Evolutionary conservation across 2,797 vertebrate genomes (phyloP), one percentile per base, ranked within the genome.

Genomic region (Threskiornis aethiopicus): DNA sequence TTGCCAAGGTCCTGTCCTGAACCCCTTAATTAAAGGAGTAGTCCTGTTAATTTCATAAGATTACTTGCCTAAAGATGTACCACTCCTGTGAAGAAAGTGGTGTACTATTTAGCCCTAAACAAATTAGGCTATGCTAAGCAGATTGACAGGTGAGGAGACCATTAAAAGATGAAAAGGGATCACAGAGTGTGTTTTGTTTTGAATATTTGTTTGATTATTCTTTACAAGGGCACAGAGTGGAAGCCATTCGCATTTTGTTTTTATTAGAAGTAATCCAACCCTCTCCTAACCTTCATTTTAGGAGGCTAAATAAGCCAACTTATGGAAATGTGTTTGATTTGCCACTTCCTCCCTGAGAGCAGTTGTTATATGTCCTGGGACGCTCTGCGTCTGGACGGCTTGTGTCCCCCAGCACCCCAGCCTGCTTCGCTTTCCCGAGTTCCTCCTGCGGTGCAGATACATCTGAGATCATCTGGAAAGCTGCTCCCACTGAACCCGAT

Each of bases 71-170:
- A 67, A 92, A 64, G 87, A 59, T 0, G 2, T 49, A 83, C 19
- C 5, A 11, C 7, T 87, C 31, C 47, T 67, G 13, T 41, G 52
- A 93, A 84, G 59, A 85, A 93, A 57, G 31, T 41, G 35, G 9
- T 57, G 15, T 35, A 22, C 69, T 94, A 90, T 70, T 92, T 87
- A 89, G 33, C 31, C 46, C 47, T 80, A 92, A 94, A 87, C 39
- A 93, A 76, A 33, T 66, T 15, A 52, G 18, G 19, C n/a, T 41
- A 33, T 47, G 28, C 18, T 59, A 44, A 79, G 41, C 22, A 84
- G 54, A 81, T 14, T 59, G 59, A 19, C 49, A 84, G 39, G 39
- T 70, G 24, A 72, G 58, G 18, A 81, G 46, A 75, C 5, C 47
- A 55, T 70, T 64, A 71, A n/a, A 87, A 94, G 44, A 88, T 66